Evolutionary conservation across 1,140 invertebrate genomes (phyloP).

Genomic region (Aphelenchoides fujianensis): DNA sequence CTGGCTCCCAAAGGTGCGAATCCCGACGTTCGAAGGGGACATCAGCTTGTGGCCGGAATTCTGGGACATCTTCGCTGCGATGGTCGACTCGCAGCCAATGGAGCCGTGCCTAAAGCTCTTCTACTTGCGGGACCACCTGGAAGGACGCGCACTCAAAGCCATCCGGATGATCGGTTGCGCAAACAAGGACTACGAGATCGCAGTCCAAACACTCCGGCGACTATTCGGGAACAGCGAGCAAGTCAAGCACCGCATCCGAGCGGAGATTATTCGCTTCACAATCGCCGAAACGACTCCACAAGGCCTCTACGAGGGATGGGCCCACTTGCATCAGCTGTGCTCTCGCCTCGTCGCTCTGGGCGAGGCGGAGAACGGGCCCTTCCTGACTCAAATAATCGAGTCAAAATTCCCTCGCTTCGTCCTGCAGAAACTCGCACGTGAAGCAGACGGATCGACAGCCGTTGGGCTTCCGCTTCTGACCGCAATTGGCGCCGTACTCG

Average conservation of each 20-base stretch:
- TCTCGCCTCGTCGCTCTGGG: background rate
- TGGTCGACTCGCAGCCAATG: background rate
- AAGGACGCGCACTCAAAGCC: background rate
- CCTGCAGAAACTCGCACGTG: background rate
- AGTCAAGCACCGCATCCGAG: background rate
- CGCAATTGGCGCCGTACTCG: background rate
- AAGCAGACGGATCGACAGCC: background rate
- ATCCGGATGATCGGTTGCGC: background rate
- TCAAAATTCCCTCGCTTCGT: slow-evolving; percentile 2
- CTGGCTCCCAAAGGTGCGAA: background rate
- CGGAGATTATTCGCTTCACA: background rate
- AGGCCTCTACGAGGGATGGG: background rate
- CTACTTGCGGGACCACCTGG: background rate
- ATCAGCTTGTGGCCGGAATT: background rate
- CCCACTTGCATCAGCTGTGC: slow-evolving; percentile 2
- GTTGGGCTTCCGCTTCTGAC: background rate
- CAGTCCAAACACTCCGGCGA: background rate
- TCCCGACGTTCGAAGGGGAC: background rate
- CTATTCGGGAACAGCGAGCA: background rate
- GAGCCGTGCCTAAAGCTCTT: slow-evolving; percentile 3
- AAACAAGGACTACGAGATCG: background rate
- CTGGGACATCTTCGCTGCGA: slow-evolving; percentile 7
- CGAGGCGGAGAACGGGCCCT: background rate
- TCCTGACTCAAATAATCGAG: slow-evolving; percentile 1
- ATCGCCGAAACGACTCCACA: background rate